A percentile compares a stretch with the other conserved stretches of the same genome.
phyloP scores from a whole-genome alignment of 2,113 vertebrate species.

The Aegotheles bennettii region DNA sequence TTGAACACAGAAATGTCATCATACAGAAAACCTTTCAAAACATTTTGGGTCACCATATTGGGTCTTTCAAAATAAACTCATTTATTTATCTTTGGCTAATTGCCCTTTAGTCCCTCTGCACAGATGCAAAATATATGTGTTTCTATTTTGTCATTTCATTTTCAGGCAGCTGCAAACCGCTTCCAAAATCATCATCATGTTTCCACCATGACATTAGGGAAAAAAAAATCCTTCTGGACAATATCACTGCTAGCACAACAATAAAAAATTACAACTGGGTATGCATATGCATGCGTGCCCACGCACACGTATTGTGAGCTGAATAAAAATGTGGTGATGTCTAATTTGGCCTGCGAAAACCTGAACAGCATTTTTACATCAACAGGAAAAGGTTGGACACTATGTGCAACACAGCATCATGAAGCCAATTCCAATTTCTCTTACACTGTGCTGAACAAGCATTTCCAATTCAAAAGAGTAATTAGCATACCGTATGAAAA shows the following conservation, averaged over 20 bases:
- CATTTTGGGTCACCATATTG: neutral
- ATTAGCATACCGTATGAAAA: neutral
- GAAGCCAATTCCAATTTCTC: neutral
- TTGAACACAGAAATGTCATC: neutral
- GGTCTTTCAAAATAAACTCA: neutral
- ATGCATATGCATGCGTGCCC: neutral
- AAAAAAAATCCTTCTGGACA: neutral
- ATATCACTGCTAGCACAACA: neutral
- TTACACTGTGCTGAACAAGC: neutral
- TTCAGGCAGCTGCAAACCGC: neutral
- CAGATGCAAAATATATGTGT: neutral
- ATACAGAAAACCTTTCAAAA: neutral
- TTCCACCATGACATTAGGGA: neutral
- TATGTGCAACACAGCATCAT: neutral
- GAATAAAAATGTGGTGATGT: conserved; percentile 19
- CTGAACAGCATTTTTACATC: neutral
- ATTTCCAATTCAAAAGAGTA: conserved; percentile 6
- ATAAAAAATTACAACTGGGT: neutral
- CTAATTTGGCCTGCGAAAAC: conserved; percentile 31
- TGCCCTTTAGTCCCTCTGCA: neutral
- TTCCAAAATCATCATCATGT: conserved; percentile 14
- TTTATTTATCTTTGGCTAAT: neutral
- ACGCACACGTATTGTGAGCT: neutral
- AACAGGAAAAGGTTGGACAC: neutral
- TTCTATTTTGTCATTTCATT: neutral